Evolutionary conservation across 2,888 invertebrate genomes (phyloP).

Genomic region (Rhopalosiphum nymphaeae): DNA sequence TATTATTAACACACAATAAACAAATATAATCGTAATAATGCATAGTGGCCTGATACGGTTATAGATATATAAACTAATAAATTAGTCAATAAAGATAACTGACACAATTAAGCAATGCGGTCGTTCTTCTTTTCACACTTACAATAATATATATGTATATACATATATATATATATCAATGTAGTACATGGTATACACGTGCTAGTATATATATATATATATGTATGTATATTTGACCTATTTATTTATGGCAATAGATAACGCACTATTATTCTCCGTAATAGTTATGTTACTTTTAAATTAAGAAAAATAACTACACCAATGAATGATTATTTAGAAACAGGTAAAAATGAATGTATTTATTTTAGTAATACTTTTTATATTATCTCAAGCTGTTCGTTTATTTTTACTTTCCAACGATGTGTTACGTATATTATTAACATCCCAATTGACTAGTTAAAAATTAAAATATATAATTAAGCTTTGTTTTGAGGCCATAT

Average conservation of each 20-base stretch:
- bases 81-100: neutral
- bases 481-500: neutral
- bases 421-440: neutral
- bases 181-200: neutral
- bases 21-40: neutral
- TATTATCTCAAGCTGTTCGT: neutral
- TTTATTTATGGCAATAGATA: neutral
- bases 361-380: neutral
- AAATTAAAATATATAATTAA: conserved; percentile 4
- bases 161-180: neutral
- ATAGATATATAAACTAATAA: neutral
- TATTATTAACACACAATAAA: neutral
- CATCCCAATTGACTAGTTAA: neutral
- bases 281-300: neutral
- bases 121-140: neutral
- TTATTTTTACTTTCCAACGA: neutral
- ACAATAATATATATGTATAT: neutral
- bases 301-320: neutral
- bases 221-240: neutral
- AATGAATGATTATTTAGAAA: neutral
- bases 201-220: neutral
- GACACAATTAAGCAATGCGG: neutral
- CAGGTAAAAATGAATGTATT: neutral
- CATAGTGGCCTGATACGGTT: neutral
- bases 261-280: neutral